Conservation (phyloP, 2,113 vertebrate species). For the Antechinus flavipes region DNA sequence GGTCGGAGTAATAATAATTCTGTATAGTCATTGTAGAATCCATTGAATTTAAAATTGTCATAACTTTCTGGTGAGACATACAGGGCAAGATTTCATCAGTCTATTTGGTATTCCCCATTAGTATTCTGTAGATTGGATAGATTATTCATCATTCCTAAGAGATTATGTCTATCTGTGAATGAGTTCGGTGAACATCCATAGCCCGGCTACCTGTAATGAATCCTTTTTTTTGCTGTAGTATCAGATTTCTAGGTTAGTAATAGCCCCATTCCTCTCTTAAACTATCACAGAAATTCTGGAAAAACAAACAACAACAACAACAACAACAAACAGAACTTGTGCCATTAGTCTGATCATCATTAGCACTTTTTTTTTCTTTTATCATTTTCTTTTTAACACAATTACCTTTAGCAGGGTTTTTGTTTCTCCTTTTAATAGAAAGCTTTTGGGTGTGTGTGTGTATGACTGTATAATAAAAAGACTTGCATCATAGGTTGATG, state of each 20-base stretch:
- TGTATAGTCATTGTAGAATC: not conserved
- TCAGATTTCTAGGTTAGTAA: constrained; percentile 54
- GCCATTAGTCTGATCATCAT: constrained; percentile 13
- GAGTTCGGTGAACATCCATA: constrained; percentile 37
- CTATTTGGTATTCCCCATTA: constrained; percentile 6
- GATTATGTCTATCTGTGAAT: constrained; percentile 54
- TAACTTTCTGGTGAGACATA: constrained; percentile 43
- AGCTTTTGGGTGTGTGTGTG: not conserved
- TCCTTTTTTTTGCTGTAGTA: constrained; percentile 52
- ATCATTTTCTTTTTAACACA: not conserved
- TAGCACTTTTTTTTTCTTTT: not conserved
- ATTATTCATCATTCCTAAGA: constrained; percentile 55
- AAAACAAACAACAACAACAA: too few relatives aligned
- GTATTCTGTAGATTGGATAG: constrained; percentile 24
- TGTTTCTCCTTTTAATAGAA: not conserved
- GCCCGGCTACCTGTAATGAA: constrained; percentile 37
- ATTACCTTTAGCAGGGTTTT: constrained; percentile 11
- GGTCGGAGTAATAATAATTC: not conserved
- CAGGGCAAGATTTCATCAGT: constrained; percentile 34
- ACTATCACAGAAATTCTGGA: constrained; percentile 46
- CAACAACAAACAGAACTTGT: not conserved
- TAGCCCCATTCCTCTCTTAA: constrained; percentile 59
- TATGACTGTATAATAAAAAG: not conserved
- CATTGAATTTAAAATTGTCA: constrained; percentile 36
- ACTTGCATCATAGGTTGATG: not conserved